Base-by-base conservation (phyloP, 2,113 vertebrate species). In the Sorex fumeus region DNA sequence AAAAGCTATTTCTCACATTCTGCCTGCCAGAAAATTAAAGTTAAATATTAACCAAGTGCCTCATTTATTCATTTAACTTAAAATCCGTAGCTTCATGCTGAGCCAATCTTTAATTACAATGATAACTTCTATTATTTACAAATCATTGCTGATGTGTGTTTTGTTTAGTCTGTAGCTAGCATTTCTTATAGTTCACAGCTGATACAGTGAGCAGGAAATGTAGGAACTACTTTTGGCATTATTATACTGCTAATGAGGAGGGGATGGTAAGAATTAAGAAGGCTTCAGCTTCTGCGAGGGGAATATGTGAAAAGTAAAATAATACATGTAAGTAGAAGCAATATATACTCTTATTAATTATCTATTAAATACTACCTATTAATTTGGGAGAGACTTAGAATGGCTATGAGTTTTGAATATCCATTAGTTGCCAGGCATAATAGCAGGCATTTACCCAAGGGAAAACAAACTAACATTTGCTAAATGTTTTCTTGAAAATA, bases 1-100 rank as follows among this genome's bases (percentile, higher is more conserved):
- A 72, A 93, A 91, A 91, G 60, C 67, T 84, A 77, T 76, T 60
- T 47, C 84, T 60, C 60, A 66, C 32, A 83, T 76, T 76, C 23
- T 82, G 30, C 79, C 90, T 85, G 75, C 50, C 50, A 90, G 86
- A 71, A 95, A 95, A 93, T 93, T 90, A 87, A 94, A 94, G 82
- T 81, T 84, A 93, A 95, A 96, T 95, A 86, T 94, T 91, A 88
- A 50, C 74, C 34, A 25, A 92, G 70, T 62, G 19, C n/a, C 66
- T 90, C 64, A 67, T 87, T 92, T 90, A 70, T 92, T 93, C 74
- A 36, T 93, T 83, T 92, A 90, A 85, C 67, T 91, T 87, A 90
- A 71, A 79, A 78, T 85, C 79, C 60, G 43, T 83, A 53, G 6
- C 66, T 94, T 86, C n/a, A 18, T 64, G 69, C 71, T 86, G 62